Evolutionary conservation across 2,888 invertebrate genomes (phyloP), one percentile per base, ranked within the genome.

Genomic region (Chaitophorus viminalis): DNA sequence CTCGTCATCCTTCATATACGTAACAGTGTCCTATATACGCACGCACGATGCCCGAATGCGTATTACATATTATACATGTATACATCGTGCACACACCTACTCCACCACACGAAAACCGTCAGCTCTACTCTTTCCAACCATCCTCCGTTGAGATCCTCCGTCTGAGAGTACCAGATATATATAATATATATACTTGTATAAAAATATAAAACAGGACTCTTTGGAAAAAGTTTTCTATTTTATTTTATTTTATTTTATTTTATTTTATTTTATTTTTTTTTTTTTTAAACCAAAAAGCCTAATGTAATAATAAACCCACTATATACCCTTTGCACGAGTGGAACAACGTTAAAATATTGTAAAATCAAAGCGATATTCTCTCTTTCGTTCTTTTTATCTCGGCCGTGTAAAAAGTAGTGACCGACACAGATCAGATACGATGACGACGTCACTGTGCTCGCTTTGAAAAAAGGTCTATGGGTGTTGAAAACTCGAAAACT

Each of bases 281-380:
- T 74, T 74, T 74, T 74, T 33, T 18, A 54, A 72, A 36, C 17
- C n/a, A 52, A 31, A 74, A 82, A 33, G n/a, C 33, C 33, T 82
- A 74, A 74, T 36, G n/a, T 36, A 54, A 70, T 81, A 81, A 82
- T 70, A 70, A 82, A 82, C 70, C 46, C 14, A 3, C 14, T 46
- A 46, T 18, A 46, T 82, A 31, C 52, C 70, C 70, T 52, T 70
- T 46, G 31, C 46, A 25, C n/a, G 79, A 36, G 33, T 18, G 65
- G 29, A 29, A 18, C 4, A n/a, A 78, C 54, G 54, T 21, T 3
- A 18, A 79, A 25, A 5, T 14, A 25, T 11, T 25, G 14, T 54
- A 52, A 70, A 70, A 52, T 46, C 46, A 72, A 70, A 65, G 52
- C 25, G 70, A 82, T 11, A 46, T 46, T 46, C 46, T 46, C 14